Percentiles rank a stretch among this genome's conserved stretches.
Evolutionary conservation across 2,113 vertebrate species (phyloP).

Genomic region (Mus musculus): DNA sequence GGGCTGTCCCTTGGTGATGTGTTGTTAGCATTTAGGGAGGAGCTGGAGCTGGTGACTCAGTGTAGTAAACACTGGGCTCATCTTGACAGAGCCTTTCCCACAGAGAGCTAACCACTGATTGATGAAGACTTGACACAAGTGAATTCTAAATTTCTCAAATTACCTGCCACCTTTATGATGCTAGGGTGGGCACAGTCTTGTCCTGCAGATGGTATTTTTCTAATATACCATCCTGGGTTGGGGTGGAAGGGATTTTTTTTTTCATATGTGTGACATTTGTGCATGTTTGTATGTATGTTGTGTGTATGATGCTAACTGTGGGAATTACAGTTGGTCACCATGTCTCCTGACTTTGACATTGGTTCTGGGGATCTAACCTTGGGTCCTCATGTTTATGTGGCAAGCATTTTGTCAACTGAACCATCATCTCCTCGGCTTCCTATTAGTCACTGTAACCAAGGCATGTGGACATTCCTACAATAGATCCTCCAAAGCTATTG

Average conservation of each 20-base stretch:
- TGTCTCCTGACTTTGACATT: background rate
- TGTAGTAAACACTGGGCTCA: conserved; percentile 61
- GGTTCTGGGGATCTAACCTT: background rate
- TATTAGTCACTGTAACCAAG: background rate
- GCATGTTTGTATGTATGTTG: background rate
- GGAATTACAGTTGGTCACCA: background rate
- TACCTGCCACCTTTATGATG: background rate
- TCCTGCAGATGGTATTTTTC: background rate
- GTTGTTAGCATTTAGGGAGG: conserved; percentile 58
- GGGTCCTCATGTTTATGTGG: background rate
- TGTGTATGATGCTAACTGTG: background rate
- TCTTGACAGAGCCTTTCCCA: background rate
- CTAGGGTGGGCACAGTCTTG: background rate
- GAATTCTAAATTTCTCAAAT: background rate
- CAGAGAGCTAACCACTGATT: background rate
- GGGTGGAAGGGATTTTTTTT: background rate
- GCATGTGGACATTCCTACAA: conserved; percentile 6
- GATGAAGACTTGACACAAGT: background rate
- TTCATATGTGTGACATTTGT: background rate
- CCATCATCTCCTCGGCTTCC: background rate
- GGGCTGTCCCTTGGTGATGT: conserved; percentile 23
- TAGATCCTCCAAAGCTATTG: conserved; percentile 15
- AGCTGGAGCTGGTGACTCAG: conserved; percentile 51
- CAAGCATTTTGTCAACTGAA: background rate
- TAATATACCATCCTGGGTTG: background rate